A percentile compares a stretch with the other conserved stretches of the same genome.
phyloP scores from a whole-genome alignment of 2,113 vertebrate genomes.

The Galeopterus variegatus region DNA sequence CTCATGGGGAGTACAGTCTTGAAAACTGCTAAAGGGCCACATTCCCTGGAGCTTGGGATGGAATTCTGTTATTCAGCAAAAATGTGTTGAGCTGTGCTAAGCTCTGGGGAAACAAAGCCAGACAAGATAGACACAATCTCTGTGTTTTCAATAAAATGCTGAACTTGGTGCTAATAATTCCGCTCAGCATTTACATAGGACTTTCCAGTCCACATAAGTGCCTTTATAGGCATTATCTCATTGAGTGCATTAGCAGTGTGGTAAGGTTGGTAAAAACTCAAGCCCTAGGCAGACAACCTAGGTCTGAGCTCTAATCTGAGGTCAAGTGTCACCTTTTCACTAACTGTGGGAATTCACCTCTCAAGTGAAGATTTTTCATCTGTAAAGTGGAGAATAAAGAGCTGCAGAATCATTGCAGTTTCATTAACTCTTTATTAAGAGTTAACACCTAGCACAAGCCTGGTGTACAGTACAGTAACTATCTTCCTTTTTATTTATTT shows the following conservation, averaged over 20 bases:
- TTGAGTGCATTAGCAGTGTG: rapidly evolving
- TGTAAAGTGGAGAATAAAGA: neutral
- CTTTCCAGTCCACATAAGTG: neutral
- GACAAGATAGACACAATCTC: slow-evolving; percentile 48
- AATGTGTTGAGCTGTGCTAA: slow-evolving; percentile 50
- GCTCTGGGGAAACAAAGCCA: slow-evolving; percentile 66
- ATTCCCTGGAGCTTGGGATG: slow-evolving; percentile 20
- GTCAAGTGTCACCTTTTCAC: neutral
- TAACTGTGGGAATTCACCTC: neutral
- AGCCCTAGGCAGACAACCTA: neutral
- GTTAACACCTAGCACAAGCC: neutral
- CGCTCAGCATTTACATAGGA: neutral
- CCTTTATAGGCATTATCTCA: neutral
- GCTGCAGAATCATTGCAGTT: neutral
- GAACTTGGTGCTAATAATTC: slow-evolving; percentile 59
- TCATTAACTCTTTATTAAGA: too few species aligned
- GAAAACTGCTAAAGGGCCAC: slow-evolving; percentile 56
- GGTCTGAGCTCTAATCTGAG: neutral
- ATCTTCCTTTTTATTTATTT: neutral
- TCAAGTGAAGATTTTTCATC: neutral
- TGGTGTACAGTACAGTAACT: too few species aligned
- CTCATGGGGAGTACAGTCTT: neutral
- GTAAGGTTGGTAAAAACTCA: neutral
- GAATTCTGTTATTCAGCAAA: slow-evolving; percentile 71
- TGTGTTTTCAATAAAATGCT: slow-evolving; percentile 76